Base-by-base conservation (phyloP, 2,888 invertebrate genomes). In the Leucozona laternaria region DNA sequence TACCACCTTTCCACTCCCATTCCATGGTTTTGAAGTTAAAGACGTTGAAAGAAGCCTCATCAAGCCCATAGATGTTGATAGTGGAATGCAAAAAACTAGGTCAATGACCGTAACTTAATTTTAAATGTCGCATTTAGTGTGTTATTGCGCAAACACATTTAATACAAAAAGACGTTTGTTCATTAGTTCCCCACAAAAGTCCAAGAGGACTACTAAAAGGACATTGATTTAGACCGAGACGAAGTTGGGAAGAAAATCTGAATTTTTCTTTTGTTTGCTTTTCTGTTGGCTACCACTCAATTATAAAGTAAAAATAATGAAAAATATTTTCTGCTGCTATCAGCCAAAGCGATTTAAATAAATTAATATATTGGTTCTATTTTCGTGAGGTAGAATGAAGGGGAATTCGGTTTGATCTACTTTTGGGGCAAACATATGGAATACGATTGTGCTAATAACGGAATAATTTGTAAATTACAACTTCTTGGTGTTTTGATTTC, bases 21-120 rank as follows among this genome's bases (percentile, higher is more conserved):
- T 62, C 40, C 34, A 40, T 22, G 60, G 22, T 7, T 60, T 60
- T n/a, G 17, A 10, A 55, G 15, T 0, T 22, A 31, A 11, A 17
- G 20, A 68, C 22, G 6, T 45, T 20, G 60, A 43, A 31, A 58
- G 79, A 68, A 80, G 58, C 76, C 76, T 70, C 58, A 68, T 77
- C 6, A 13, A 31, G 17, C 43, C 17, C 31, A 64, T 64, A 48
- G 45, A 45, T 72, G 55, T 76, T 62, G 50, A 64, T 78, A 70
- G 43, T 62, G 73, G 78, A 79, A 79, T 76, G 72, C 11, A 48
- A 76, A 88, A 88, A 91, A 90, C 89, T 91, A 88, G 91, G 91
- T 91, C 91, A 91, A 91, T 89, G 91, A 91, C 91, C 90, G 89
- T 88, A 90, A 89, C 77, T 80, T 58, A 58, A 79, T 86, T 86